Evolutionary conservation across 2,113 vertebrate species (phyloP).

Genomic region (Egretta garzetta): DNA sequence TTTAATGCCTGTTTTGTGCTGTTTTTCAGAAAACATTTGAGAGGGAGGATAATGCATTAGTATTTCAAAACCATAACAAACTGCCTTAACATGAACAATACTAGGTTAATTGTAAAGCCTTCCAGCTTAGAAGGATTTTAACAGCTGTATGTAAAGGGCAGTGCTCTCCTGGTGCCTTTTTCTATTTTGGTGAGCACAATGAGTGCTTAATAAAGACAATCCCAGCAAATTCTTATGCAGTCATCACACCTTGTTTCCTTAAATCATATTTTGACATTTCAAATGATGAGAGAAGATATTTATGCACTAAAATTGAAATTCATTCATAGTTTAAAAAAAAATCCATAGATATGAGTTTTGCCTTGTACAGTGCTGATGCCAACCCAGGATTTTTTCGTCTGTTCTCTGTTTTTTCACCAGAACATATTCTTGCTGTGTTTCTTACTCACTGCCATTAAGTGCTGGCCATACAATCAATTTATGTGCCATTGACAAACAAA

Average conservation of each 20-base stretch:
- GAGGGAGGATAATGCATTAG: background rate
- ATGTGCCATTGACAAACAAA: background rate
- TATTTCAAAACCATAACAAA: background rate
- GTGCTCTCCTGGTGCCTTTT: background rate
- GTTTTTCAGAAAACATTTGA: background rate
- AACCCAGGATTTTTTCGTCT: background rate
- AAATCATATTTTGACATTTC: constrained; percentile 13
- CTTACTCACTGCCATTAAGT: background rate
- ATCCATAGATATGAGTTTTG: background rate
- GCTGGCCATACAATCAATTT: background rate
- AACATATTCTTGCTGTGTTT: background rate
- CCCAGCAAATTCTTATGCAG: background rate
- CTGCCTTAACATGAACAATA: background rate
- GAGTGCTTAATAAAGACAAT: background rate
- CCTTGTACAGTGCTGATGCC: background rate
- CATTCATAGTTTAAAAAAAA: background rate
- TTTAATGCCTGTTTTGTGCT: background rate
- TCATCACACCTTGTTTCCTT: background rate
- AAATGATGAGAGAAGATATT: background rate
- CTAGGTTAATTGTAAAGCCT: background rate
- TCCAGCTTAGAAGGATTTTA: background rate
- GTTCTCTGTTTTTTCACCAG: background rate
- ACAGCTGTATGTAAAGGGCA: background rate
- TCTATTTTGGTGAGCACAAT: background rate
- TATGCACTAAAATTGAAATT: background rate